Evolutionary conservation across 2,113 vertebrate species (phyloP).

Genomic region (Centropus bengalensis): DNA sequence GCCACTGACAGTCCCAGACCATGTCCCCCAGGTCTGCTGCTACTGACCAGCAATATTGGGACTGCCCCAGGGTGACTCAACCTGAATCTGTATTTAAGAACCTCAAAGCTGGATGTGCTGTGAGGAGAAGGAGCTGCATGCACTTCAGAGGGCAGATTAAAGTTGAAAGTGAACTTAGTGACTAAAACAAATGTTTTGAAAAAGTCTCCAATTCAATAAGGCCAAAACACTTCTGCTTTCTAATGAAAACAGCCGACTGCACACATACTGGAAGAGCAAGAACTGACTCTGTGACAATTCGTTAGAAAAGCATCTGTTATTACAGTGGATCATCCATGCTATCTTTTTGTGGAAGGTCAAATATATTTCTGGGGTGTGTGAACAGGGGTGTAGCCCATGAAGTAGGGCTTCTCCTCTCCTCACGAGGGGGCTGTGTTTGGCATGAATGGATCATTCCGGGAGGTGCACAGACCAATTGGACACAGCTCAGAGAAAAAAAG

Average conservation of each 20-base stretch:
- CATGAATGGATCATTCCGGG: fast-evolving
- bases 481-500: neutral
- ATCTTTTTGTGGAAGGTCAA: neutral
- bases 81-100: neutral
- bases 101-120: neutral
- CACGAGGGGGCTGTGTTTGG: neutral
- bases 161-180: neutral
- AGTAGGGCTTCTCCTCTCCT: neutral
- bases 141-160: neutral
- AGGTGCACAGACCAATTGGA: no score
- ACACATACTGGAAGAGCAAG: neutral
- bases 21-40: fast-evolving
- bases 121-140: neutral
- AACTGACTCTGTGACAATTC: neutral
- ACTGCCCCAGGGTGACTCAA: fast-evolving
- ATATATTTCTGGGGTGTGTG: neutral
- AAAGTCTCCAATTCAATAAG: neutral
- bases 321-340: neutral
- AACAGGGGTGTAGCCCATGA: neutral
- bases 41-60: neutral
- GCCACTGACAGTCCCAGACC: fast-evolving
- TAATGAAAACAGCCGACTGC: neutral
- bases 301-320: neutral
- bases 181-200: neutral
- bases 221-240: neutral